Base-by-base conservation (phyloP, 2,113 vertebrate species). In the Xenotilapia flavipinnis region DNA sequence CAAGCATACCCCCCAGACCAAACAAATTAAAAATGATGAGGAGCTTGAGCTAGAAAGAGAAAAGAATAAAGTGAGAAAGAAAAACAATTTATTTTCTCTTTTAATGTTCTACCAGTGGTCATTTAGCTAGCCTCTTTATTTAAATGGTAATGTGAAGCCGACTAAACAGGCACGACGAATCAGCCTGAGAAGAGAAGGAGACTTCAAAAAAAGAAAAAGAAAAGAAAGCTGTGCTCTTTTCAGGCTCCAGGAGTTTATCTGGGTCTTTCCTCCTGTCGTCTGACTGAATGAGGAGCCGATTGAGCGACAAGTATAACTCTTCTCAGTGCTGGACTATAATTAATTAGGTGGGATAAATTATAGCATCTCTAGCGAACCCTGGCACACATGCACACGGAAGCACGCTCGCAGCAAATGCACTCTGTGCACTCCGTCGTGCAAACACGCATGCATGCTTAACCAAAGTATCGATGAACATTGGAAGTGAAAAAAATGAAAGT, bases 271-370 rank as follows among this genome's bases (percentile, higher is more conserved):
- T 88, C 90, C 88, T 84, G 75, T 85, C 31, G 49, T 65, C 88
- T 85, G 89, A 85, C 89, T 87, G 85, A 89, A 11, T 14, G 85
- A 91, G 82, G 85, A 91, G 92, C 87, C 73, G 88, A 94, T 80
- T 92, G 89, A 91, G 86, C 47, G 84, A 95, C 94, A 95, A 96
- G 95, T 95, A 96, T 96, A 88, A 92, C 94, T 93, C 90, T 95
- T 94, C 92, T 94, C 92, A 81, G 87, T 93, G 85, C 92, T 89
- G 96, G 95, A 97, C 47, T 55, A 96, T 97, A 96, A 97, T 97
- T 97, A 97, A 97, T 97, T 96, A 95, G 96, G 94, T 95, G 91
- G 94, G 93, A 96, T 96, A 95, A 97, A 97, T 97, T 95, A 96
- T 96, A 96, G 94, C 92, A 95, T 96, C 97, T 95, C 95, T 87